Conservation (phyloP, 2,888 invertebrate species). For the Nebria brevicollis region DNA sequence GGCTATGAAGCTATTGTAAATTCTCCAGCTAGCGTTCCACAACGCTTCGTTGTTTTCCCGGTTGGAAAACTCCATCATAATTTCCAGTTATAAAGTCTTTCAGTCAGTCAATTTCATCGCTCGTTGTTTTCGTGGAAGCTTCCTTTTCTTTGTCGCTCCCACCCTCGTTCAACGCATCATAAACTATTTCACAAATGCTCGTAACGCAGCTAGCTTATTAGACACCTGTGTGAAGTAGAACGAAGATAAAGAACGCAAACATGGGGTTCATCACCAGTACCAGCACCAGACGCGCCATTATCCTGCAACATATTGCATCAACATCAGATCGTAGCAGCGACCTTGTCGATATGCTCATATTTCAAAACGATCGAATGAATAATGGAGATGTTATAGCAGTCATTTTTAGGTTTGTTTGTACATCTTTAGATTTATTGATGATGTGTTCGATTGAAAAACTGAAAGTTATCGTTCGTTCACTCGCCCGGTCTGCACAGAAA, state of each 20-base stretch:
- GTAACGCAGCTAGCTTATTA: slow-evolving; percentile 28
- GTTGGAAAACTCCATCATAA: slow-evolving; percentile 21
- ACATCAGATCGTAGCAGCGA: background rate
- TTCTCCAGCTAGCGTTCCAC: background rate
- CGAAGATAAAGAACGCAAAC: background rate
- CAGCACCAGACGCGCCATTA: background rate
- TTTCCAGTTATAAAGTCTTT: slow-evolving; percentile 38
- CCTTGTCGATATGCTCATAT: background rate
- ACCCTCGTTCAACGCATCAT: slow-evolving; percentile 11
- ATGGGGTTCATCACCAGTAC: background rate
- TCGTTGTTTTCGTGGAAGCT: slow-evolving; percentile 4
- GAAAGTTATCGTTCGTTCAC: background rate
- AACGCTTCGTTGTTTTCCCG: slow-evolving; percentile 12
- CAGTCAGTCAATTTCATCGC: slow-evolving; percentile 28
- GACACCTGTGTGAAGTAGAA: slow-evolving; percentile 31
- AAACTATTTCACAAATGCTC: slow-evolving; percentile 36
- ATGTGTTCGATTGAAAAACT: background rate
- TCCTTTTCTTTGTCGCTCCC: slow-evolving; percentile 11
- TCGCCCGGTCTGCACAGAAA: no score
- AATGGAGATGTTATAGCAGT: background rate
- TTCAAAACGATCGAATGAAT: background rate
- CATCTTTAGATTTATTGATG: background rate
- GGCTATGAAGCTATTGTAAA: background rate
- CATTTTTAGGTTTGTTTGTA: background rate
- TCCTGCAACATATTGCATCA: background rate